Base-by-base conservation (phyloP, 2,888 invertebrate species). In the Bedellia somnulentella region DNA sequence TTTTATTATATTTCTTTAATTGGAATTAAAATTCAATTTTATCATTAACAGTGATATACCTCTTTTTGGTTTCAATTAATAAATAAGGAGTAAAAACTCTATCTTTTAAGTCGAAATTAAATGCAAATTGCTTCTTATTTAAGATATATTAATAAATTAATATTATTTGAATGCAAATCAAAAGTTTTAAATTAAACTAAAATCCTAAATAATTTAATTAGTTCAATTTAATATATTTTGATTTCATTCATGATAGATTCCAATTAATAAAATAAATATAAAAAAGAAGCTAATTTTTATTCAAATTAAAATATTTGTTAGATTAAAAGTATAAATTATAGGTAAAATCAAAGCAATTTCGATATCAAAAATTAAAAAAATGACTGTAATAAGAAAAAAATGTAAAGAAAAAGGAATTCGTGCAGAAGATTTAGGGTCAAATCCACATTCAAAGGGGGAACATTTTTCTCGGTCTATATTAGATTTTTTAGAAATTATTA, bases 291-390 rank as follows among this genome's bases (percentile, higher is more conserved):
- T 58, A 48, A 49, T 49, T 54, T 50, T 56, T 38, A 36, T 41
- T 59, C 54, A 60, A 39, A 43, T 44, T 35, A 47, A 27, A 41
- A 59, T 45, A 41, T 59, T 60, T 40, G 46, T 45, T 49, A 51
- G 29, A 44, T 53, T 50, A 45, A 58, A 63, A 37, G 50, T 27
- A 0, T 64, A 47, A 44, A 81, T 79, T 55, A 82, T 60, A 0
- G 83, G 83, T 1, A 85, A 50, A 51, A 85, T 62, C 51, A 85
- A 42, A 1, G 80, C 78, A 63, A 86, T 82, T 81, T 85, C 85
- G 36, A 85, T 77, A 73, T 86, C 85, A 76, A 86, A 86, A 68
- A 86, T 82, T 76, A 85, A 60, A 52, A 86, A 86, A 67, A 86
- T 80, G 53, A 85, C 62, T 21, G 82, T 78, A 56, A 85, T 80